Base-by-base conservation (phyloP, 2,797 vertebrate genomes). In the Cirrhinus molitorella region DNA sequence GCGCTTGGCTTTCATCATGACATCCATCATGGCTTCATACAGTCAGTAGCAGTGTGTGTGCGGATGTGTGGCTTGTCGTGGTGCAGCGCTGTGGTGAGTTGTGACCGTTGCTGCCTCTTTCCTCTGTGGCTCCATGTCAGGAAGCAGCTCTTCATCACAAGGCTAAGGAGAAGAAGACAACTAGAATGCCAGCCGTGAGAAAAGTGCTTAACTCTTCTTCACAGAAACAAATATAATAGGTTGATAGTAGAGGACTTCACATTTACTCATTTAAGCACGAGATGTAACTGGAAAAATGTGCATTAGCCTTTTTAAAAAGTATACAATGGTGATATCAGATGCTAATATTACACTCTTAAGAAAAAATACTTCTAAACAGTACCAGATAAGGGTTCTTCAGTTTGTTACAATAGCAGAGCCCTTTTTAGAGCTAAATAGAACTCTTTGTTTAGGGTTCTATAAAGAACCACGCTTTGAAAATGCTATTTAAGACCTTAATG, bases 61-160 rank as follows among this genome's bases (percentile, higher is more conserved):
- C 80, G 85, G 83, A 85, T 80, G 73, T 85, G 72, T 86, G 85
- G 70, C 61, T 74, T 81, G 82, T 79, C 45, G 77, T 43, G 34
- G 61, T 66, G 71, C 51, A 70, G 23, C 28, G 63, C 66, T 87
- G 88, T 81, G 79, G 81, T 84, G 84, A 85, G 70, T 78, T 85
- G 82, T 81, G 81, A 88, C 88, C 87, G 79, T 88, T 89, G 86
- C 88, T 85, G 82, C 43, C 28, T 83, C 74, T 85, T 88, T 89
- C 85, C 85, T 86, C 70, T 87, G 84, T 79, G 83, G 85, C 72
- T 77, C 70, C 9, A 17, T 55, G 37, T 71, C 57, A 70, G 84
- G 88, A 89, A 88, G 75, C 85, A 88, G 78, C 79, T 78, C 75
- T 71, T 79, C n/a, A 80, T 85, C 28, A 14, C 73, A 51, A 59